phyloP scores from a whole-genome alignment of 2,797 vertebrate species.

The Parambassis ranga region DNA sequence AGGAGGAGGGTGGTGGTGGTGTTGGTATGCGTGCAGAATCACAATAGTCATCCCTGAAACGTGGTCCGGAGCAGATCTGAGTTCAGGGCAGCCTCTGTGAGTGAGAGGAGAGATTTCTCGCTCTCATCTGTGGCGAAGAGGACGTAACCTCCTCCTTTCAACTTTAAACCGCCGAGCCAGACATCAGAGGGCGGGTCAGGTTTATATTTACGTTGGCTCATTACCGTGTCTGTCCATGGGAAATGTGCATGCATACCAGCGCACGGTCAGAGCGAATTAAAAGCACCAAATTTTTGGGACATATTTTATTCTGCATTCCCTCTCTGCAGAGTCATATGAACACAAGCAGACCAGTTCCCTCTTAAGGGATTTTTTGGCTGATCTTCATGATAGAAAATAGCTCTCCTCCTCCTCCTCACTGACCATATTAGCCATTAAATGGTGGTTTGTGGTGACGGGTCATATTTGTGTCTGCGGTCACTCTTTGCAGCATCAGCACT shows the following conservation, averaged over 20 bases:
- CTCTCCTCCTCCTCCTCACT: slow-evolving; percentile 30
- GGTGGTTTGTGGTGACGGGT: slow-evolving; percentile 45
- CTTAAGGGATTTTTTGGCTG: slow-evolving; percentile 42
- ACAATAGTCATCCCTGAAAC: slow-evolving; percentile 72
- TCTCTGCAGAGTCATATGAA: slow-evolving; percentile 5
- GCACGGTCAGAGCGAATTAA: neutral
- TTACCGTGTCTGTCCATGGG: neutral
- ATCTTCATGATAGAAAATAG: slow-evolving; percentile 30
- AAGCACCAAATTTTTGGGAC: neutral
- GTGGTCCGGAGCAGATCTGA: slow-evolving; percentile 62
- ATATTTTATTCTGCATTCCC: neutral
- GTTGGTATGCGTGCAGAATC: slow-evolving; percentile 76
- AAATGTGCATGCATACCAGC: neutral
- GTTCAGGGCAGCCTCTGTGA: slow-evolving; percentile 36
- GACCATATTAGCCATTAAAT: slow-evolving; percentile 44
- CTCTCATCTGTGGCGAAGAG: slow-evolving; percentile 27
- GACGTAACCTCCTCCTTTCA: slow-evolving; percentile 32
- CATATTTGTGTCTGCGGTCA: slow-evolving; percentile 33
- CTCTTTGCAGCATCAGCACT: slow-evolving; percentile 48
- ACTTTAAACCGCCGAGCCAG: slow-evolving; percentile 34
- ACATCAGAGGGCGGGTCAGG: slow-evolving; percentile 36
- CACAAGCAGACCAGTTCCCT: slow-evolving; percentile 5
- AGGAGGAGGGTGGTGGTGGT: too few species aligned
- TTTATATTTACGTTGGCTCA: slow-evolving; percentile 17
- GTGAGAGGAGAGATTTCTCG: slow-evolving; percentile 28